Base-by-base conservation (phyloP, 35 echinoderm and acorn worm species). In the Eucidaris tribuloides region DNA sequence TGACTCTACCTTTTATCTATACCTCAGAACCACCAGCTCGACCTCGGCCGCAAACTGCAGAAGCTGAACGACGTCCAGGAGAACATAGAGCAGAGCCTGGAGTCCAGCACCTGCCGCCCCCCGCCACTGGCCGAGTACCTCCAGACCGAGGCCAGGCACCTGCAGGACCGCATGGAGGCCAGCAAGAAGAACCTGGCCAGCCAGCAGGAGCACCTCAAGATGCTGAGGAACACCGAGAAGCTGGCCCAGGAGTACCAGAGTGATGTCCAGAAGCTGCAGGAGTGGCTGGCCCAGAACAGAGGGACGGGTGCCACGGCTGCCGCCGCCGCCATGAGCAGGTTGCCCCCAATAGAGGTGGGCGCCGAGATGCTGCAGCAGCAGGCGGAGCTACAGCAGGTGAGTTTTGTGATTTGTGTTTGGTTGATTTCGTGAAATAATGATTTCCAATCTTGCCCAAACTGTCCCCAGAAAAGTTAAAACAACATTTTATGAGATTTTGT, bases 331-430 rank as follows among this genome's bases (percentile, higher is more conserved):
- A 68, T 66, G 23, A 62, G 46, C 30, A 60, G 62, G 42, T 33
- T 80, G 20, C 50, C 83, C 13, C 91, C 91, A 17, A 34, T 81
- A 1, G 81, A 87, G 45, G 72, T 93, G 46, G 85, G 91, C 44
- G 81, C 84, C 3, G 88, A 96, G 84, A 87, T 87, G 79, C 57
- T 96, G 36, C 93, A 96, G 41, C 77, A 90, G 44, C 93, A 96
- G 80, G 88, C 86, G 18, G 78, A 96, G 34, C 79, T 96, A 6
- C 93, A 96, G 78, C 93, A 96, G 93, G 87, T 96, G 40, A 83
- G 88, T 54, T n/a, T n/a, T n/a, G n/a, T n/a, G n/a, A n/a, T n/a
- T n/a, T n/a, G n/a, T n/a, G n/a, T n/a, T n/a, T n/a, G n/a, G n/a
- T n/a, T n/a, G n/a, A n/a, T n/a, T n/a, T n/a, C n/a, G n/a, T n/a